Evolutionary conservation across 2,888 invertebrate genomes (phyloP), one percentile per base, ranked within the genome.

Genomic region (Dicranocentrus wangi): DNA sequence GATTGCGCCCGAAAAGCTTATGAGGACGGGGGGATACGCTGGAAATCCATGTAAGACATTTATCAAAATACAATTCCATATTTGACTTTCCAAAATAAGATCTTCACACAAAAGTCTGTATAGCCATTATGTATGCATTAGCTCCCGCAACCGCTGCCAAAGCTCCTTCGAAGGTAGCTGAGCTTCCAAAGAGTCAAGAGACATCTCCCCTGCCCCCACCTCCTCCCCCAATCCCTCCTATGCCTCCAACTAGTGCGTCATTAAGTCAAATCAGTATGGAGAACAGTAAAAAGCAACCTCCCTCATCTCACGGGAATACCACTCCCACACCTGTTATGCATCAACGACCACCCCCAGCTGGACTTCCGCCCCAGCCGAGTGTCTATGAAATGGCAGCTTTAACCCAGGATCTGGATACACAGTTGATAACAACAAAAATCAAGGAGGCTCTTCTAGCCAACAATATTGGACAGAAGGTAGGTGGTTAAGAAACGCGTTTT

Each of bases 301-400:
- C 83, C 60, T 75, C 85, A 43, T 81, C 85, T 39, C 78, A 78
- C 71, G 83, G 83, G 21, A 81, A 79, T 15, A 83, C 83, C 51
- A 81, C 84, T 39, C 82, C 84, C 19, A 85, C 83, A 53, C 84
- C 85, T 42, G 78, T 68, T 15, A 76, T 85, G 82, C 78, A 79
- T 58, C 76, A 72, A 10, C 75, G 86, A 61, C 66, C 81, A 60
- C 82, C 82, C 21, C 84, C 84, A 60, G 66, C 82, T 61, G 85
- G 86, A 27, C 75, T 86, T 27, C 86, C 86, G 27, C 85, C 85
- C 90, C 95, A 96, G 47, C 96, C 96, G n/a, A 97, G 96, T 87
- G 97, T 98, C 17, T 97, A 98, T 89, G 98, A 98, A 89, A 96
- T 98, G 94, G 97, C 98, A 0, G 98, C 98, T 2, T 91, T 98